A percentile compares a stretch with the other conserved stretches of the same genome.
Conservation (phyloP, 2,888 invertebrate species). For the Amiota mariae region DNA sequence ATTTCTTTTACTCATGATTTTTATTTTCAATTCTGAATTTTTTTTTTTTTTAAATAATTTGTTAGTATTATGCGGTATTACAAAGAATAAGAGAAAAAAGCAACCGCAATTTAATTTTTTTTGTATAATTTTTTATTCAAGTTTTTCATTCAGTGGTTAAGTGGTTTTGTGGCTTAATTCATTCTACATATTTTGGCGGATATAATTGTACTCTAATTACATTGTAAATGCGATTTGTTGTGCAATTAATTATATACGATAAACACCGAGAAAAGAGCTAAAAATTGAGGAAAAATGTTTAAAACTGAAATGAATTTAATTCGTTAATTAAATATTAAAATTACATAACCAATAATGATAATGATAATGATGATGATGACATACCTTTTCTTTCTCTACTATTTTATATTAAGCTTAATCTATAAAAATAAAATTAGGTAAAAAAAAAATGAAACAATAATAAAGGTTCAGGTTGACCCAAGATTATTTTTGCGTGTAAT, state of each 20-base stretch:
- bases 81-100: neutral
- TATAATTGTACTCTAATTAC: conserved; percentile 13
- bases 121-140: neutral
- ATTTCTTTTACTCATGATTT: no score
- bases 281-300: no score
- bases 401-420: neutral
- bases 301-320: neutral
- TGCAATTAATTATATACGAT: conserved; percentile 7
- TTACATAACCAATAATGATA: neutral
- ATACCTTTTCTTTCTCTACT: neutral
- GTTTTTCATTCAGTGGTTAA: neutral
- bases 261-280: neutral
- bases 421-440: no score
- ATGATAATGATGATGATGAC: neutral
- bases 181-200: neutral
- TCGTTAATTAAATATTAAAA: neutral
- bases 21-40: no score
- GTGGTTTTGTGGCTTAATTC: conserved; percentile 2
- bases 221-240: conserved; percentile 9
- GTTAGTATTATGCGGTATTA: conserved; percentile 5
- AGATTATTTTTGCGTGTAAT: neutral
- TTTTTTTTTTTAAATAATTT: conserved; percentile 2
- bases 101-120: neutral
- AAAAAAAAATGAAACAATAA: no score
- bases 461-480: neutral